These are phyloP conservation scores for Lucilia cuprina DNA, from an alignment of 1,140 invertebrate genomes.

Conservation along the genomic window DNA sequence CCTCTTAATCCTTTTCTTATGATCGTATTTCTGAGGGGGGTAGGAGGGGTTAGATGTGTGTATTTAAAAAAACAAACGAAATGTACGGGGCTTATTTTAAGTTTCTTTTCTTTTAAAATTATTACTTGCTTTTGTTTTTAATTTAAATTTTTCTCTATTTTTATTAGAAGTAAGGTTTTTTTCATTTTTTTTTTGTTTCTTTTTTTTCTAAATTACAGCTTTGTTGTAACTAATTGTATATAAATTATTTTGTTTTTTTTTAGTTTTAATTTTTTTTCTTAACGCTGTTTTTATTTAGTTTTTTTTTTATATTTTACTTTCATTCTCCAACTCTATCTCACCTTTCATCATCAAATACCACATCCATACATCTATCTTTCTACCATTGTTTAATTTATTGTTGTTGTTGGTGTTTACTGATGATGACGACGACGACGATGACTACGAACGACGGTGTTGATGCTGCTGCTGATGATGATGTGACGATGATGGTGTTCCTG, in stretches of 20 bases:
- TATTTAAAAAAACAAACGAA: constrained; percentile 12
- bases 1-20: constrained; percentile 2
- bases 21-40: neutral
- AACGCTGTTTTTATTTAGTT: neutral
- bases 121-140: constrained; percentile 21
- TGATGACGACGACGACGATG: neutral
- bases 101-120: constrained; percentile 42
- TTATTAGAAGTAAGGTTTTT: constrained; percentile 30
- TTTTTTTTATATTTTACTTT: constrained; percentile 9
- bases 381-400: constrained; percentile 15
- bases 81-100: constrained; percentile 24
- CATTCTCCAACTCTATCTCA: constrained; percentile 1
- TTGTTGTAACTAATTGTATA: constrained; percentile 33
- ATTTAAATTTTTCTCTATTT: constrained; percentile 39
- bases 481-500: neutral
- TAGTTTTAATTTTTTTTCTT: constrained; percentile 19
- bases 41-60: constrained; percentile 13
- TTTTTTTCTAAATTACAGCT: constrained; percentile 24
- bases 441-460: no score
- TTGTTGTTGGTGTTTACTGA: constrained; percentile 44
- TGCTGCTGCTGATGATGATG: no score
- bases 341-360: neutral
- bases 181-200: neutral
- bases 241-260: constrained; percentile 24
- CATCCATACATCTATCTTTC: neutral